These are phyloP conservation scores for Drosophila diplacantha DNA, from an alignment of 2,888 invertebrate genomes.

Conservation along the genomic window DNA sequence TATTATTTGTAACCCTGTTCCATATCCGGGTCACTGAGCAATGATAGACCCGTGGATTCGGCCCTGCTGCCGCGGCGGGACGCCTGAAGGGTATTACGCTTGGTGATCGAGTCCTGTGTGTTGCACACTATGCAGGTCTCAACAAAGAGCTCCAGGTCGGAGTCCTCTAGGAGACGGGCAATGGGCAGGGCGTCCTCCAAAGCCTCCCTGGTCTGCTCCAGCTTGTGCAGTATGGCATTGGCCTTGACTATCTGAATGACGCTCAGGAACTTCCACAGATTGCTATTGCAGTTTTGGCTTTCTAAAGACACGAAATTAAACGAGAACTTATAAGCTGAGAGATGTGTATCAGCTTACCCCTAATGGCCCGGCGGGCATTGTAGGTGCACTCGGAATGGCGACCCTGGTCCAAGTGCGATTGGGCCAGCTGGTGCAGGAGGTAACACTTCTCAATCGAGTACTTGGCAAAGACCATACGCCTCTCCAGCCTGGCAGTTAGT, in stretches of 20 bases:
- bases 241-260: slow-evolving; percentile 68
- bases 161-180: slow-evolving; percentile 2
- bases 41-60: slow-evolving; percentile 13
- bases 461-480: slow-evolving; percentile 66
- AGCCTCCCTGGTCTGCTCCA: slow-evolving; percentile 69
- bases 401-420: slow-evolving; percentile 58
- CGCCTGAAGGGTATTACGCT: slow-evolving; percentile 13
- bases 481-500: slow-evolving; percentile 60
- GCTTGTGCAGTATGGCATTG: slow-evolving; percentile 66
- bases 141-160: slow-evolving; percentile 31
- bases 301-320: slow-evolving; percentile 21
- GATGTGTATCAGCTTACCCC: slow-evolving; percentile 42
- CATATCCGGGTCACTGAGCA: not conserved
- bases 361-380: slow-evolving; percentile 63
- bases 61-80: slow-evolving; percentile 11
- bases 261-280: slow-evolving; percentile 68
- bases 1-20: not conserved
- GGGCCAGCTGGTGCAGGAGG: slow-evolving; percentile 67
- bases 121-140: slow-evolving; percentile 40
- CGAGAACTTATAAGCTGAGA: not conserved
- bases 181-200: slow-evolving; percentile 44
- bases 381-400: slow-evolving; percentile 71
- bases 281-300: slow-evolving; percentile 53
- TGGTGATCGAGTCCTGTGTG: slow-evolving; percentile 31
- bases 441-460: slow-evolving; percentile 72